Percentiles rank a stretch among this genome's conserved stretches.
Evolutionary conservation across 2,113 vertebrate genomes (phyloP).

Genomic region (Prolemur simus): DNA sequence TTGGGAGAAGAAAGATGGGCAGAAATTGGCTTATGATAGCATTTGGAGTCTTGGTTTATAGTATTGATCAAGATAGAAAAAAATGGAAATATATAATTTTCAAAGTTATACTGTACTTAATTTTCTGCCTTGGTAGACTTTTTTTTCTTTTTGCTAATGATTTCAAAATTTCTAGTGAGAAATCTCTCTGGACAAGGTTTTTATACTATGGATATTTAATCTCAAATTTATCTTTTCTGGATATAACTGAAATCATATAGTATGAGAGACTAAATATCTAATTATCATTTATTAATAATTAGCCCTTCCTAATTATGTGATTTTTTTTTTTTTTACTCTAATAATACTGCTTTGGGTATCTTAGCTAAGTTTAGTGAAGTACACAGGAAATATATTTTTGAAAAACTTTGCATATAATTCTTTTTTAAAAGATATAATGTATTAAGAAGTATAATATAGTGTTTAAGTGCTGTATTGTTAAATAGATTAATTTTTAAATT

Average conservation of each 20-base stretch:
- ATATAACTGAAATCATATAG: not conserved
- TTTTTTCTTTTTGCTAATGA: not conserved
- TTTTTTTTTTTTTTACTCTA: not conserved
- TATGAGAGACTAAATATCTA: not conserved
- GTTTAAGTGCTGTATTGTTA: not conserved
- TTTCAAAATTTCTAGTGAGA: not conserved
- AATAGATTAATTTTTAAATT: slow-evolving; percentile 36
- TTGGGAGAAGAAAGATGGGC: not conserved
- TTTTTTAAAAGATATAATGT: slow-evolving; percentile 11
- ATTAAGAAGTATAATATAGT: not conserved
- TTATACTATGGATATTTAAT: slow-evolving; percentile 15
- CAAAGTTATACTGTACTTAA: not conserved
- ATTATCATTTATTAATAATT: slow-evolving; percentile 30
- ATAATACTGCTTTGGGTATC: not conserved
- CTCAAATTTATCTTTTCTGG: not conserved
- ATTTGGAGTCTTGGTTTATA: slow-evolving; percentile 18
- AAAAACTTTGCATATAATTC: not conserved
- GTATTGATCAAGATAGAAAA: slow-evolving; percentile 12
- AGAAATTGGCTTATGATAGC: not conserved
- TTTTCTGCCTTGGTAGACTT: not conserved
- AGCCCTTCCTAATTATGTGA: slow-evolving; percentile 11
- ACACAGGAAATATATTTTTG: slow-evolving; percentile 16
- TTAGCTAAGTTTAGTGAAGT: slow-evolving; percentile 19
- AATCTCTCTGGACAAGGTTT: not conserved
- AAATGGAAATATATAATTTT: not conserved